Conservation (phyloP, 1,140 invertebrate genomes). For the Bombus terrestris region DNA sequence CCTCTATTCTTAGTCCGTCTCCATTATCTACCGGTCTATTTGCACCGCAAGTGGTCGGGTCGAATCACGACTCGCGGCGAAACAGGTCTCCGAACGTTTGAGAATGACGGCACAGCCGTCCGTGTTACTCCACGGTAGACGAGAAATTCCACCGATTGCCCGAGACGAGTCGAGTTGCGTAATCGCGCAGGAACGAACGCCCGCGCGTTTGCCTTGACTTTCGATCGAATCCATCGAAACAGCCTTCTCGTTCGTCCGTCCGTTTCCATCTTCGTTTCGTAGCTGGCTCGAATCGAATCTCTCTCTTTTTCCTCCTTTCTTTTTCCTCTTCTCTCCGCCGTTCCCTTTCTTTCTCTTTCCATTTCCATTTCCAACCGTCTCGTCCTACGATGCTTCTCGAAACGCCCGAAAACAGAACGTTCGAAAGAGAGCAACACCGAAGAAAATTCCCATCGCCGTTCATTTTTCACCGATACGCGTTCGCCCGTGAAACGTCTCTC, state of each 20-base stretch:
- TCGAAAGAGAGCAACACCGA: no score
- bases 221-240: background rate
- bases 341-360: background rate
- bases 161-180: background rate
- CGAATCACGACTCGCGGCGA: no score
- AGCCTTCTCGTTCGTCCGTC: no score
- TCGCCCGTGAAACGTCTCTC: background rate
- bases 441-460: background rate
- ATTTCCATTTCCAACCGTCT: no score
- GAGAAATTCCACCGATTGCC: background rate
- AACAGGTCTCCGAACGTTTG: background rate
- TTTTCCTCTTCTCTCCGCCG: background rate
- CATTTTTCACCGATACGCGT: background rate
- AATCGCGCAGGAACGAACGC: background rate
- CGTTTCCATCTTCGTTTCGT: no score
- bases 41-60: conserved; percentile 48
- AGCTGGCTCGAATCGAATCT: no score
- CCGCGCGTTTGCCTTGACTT: conserved; percentile 5
- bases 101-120: background rate
- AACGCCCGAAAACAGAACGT: no score
- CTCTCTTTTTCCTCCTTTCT: background rate
- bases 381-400: no score
- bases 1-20: conserved; percentile 73
- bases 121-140: background rate
- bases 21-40: conserved; percentile 72